Evolutionary conservation across 2,888 invertebrate genomes (phyloP).

Genomic region (Caenorhabditis afra): DNA sequence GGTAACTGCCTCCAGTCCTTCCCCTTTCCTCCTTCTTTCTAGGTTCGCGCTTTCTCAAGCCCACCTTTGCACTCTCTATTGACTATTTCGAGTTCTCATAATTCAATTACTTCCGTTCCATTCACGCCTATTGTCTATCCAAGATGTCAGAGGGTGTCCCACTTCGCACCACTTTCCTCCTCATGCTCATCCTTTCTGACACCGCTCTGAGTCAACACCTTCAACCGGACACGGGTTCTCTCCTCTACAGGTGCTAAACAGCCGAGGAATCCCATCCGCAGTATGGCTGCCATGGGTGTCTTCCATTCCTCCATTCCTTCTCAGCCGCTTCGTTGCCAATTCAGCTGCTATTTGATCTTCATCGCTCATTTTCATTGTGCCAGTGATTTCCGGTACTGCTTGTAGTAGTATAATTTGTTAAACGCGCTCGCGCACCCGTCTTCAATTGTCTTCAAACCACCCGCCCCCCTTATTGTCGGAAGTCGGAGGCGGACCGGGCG

Average conservation of each 20-base stretch:
- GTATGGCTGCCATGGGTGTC: too few species aligned
- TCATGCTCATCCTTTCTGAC: conserved; percentile 12
- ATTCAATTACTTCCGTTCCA: conserved; percentile 20
- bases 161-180: background rate
- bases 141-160: conserved; percentile 1
- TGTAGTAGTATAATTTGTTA: conserved; percentile 9
- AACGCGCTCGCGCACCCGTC: too few species aligned
- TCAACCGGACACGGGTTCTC: conserved; percentile 5
- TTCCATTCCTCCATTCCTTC: background rate
- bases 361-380: background rate
- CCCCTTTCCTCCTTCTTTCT: background rate
- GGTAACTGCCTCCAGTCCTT: conserved; percentile 15
- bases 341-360: conserved; percentile 19
- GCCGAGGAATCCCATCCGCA: too few species aligned
- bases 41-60: conserved; percentile 11
- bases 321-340: too few species aligned
- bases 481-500: background rate
- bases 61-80: background rate
- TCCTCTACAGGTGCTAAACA: conserved; percentile 40
- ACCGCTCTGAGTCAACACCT: conserved; percentile 6
- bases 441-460: background rate
- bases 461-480: conserved; percentile 2
- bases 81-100: conserved; percentile 6
- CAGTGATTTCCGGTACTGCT: conserved; percentile 27
- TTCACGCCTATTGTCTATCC: conserved; percentile 45